phyloP scores from a whole-genome alignment of 2,113 vertebrate species.

The Hippocampus comes region DNA sequence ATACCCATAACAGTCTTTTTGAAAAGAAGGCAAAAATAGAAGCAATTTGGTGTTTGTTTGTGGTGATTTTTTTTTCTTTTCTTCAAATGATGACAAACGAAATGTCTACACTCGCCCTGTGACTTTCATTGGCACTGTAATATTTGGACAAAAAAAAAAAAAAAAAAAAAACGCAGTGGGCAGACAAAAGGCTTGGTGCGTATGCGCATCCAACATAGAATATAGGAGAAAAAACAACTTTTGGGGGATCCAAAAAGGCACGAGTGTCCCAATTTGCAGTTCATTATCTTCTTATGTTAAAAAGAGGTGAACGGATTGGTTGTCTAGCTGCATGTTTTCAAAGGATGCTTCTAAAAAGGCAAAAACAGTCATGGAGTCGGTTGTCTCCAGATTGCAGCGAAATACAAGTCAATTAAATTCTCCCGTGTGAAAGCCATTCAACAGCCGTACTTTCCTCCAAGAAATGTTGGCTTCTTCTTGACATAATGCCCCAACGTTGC shows the following conservation, averaged over 20 bases:
- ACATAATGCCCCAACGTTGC: slow-evolving; percentile 27
- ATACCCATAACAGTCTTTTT: neutral
- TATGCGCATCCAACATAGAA: too few species aligned
- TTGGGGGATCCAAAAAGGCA: too few species aligned
- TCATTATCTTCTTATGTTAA: neutral
- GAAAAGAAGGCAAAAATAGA: neutral
- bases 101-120: neutral
- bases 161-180: too few species aligned
- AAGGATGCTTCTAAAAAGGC: neutral
- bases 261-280: neutral
- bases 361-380: neutral
- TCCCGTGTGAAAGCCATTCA: neutral
- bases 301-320: neutral
- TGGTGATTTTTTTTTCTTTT: neutral
- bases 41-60: neutral
- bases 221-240: too few species aligned
- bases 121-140: neutral
- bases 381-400: neutral
- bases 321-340: neutral
- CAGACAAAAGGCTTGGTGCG: too few species aligned
- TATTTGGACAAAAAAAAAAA: neutral
- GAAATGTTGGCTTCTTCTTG: slow-evolving; percentile 6
- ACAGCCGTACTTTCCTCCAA: slow-evolving; percentile 12
- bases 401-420: neutral
- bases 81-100: neutral